Base-by-base conservation (phyloP, 2,797 vertebrate species). In the Chromis chromis region DNA sequence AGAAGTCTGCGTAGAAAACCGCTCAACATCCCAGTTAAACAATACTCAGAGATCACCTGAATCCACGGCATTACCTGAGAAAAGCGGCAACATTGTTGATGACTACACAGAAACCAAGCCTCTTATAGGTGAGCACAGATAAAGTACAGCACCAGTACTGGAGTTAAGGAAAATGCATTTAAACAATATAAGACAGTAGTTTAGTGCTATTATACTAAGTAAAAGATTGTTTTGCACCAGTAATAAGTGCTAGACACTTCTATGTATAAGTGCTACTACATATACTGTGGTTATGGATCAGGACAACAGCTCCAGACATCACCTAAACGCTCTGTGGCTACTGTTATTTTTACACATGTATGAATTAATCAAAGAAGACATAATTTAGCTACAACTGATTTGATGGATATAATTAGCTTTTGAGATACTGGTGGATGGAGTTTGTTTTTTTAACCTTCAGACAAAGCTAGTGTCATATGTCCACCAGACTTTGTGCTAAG, bases 71-170 rank as follows among this genome's bases (percentile, higher is more conserved):
- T 57, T 44, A 2, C 44, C 36, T 6, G 60, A 79, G 19, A 21
- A 42, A 22, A 25, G 2, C 21, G 31, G 22, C 25, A 71, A 60
- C 56, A 74, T 81, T 78, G 67, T 85, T 28, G 72, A 84, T 54
- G 49, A 52, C 53, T 86, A 84, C 70, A 62, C 33, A 8, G 82
- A 81, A 74, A 39, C 4, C 19, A 36, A 46, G 11, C 88, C 90
- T 74, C 59, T 91, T 1, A 88, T 94, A 27, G 94, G 94, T 93
- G 72, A 93, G 88, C 56, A 19, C 12, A 42, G 16, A 65, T 40
- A 33, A 44, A 16, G 4, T 11, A 36, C 13, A 59, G 17, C 44
- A n/a, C 19, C 19, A n/a, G 16, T 8, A 7, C 17, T 42, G 40
- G 40, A 42, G 40, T 42, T 16, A 16, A 14, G 13, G 11, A 42